A percentile compares a stretch with the other conserved stretches of the same genome.
These are phyloP conservation scores for Sinocyclocheilus rhinocerous DNA, from an alignment of 2,113 vertebrate species.

Conservation along the genomic window DNA sequence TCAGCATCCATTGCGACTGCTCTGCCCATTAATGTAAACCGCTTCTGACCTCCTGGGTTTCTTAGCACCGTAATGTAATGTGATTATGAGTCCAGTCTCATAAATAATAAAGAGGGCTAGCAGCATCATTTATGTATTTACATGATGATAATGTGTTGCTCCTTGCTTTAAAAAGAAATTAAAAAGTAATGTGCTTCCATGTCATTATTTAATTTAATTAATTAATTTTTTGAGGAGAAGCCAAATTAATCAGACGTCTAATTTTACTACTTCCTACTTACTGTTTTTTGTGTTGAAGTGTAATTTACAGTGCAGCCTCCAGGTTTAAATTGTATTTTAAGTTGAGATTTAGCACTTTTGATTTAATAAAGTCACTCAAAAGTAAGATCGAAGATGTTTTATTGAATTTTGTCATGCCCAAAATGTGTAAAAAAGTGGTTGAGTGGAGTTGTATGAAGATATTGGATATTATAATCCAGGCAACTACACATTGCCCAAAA, in stretches of 20 bases:
- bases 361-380: slow-evolving; percentile 2
- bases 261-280: background rate
- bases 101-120: slow-evolving; percentile 68
- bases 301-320: background rate
- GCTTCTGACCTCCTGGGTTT: slow-evolving; percentile 52
- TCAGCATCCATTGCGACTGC: slow-evolving; percentile 52
- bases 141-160: slow-evolving; percentile 64
- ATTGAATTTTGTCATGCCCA: background rate
- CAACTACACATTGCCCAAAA: slow-evolving; percentile 69
- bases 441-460: slow-evolving; percentile 52
- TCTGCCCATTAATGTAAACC: slow-evolving; percentile 55
- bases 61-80: slow-evolving; percentile 63
- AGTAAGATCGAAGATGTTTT: background rate
- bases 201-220: background rate
- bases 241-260: slow-evolving; percentile 45
- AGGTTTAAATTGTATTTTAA: background rate
- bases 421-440: background rate
- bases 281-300: background rate
- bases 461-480: slow-evolving; percentile 54
- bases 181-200: slow-evolving; percentile 65
- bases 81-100: slow-evolving; percentile 71
- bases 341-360: background rate
- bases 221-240: slow-evolving; percentile 44
- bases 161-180: slow-evolving; percentile 69
- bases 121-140: slow-evolving; percentile 67